A percentile compares a stretch with the other conserved stretches of the same genome.
phyloP scores from a whole-genome alignment of 2,888 invertebrate species.

The Uropetala carovei region DNA sequence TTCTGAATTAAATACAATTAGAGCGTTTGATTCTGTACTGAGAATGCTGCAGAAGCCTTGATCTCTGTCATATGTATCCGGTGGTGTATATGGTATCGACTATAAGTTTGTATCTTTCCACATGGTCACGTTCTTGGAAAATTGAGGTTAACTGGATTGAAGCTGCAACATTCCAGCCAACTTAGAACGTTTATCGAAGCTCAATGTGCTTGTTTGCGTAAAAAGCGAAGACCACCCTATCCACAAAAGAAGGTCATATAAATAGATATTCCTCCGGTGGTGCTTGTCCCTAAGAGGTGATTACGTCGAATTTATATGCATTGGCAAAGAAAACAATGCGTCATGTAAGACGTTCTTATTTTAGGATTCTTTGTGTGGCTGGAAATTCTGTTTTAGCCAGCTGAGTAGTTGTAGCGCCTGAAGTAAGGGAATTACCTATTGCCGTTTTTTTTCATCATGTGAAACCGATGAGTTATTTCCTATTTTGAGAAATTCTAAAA shows the following conservation, averaged over 20 bases:
- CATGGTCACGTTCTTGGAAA: no score
- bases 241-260: background rate
- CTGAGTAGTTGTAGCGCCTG: background rate
- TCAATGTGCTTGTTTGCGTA: background rate
- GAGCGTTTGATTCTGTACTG: no score
- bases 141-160: no score
- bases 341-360: background rate
- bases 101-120: no score
- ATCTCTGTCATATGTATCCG: no score
- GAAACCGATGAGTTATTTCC: no score
- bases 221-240: background rate
- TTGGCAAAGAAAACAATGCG: background rate
- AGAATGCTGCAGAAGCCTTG: no score
- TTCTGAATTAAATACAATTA: no score
- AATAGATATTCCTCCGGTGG: background rate
- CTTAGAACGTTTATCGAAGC: background rate
- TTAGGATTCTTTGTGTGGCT: constrained; percentile 21
- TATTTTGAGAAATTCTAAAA: no score
- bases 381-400: background rate
- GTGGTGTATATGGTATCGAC: no score
- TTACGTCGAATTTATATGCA: constrained; percentile 46
- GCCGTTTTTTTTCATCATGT: no score
- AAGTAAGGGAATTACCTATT: no score
- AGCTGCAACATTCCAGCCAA: background rate
- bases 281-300: background rate